Percentiles rank a stretch among this genome's conserved stretches.
phyloP scores from a whole-genome alignment of 2,888 invertebrate genomes.

The Tenodera sinensis region DNA sequence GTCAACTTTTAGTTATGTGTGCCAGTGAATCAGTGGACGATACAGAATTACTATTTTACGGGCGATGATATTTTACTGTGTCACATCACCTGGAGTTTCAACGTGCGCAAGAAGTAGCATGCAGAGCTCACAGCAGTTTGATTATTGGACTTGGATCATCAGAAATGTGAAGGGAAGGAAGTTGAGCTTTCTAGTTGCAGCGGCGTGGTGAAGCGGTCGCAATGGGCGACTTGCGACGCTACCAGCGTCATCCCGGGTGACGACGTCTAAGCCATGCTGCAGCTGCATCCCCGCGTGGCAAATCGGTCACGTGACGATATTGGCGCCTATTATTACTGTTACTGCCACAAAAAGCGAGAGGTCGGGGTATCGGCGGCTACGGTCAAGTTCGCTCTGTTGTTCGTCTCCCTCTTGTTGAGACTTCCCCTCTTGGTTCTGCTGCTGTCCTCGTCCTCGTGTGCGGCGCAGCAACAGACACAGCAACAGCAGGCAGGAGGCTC shows the following conservation, averaged over 20 bases:
- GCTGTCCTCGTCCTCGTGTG: background rate
- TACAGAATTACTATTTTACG: background rate
- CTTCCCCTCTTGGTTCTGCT: background rate
- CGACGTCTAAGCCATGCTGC: conserved; percentile 24
- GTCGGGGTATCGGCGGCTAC: background rate
- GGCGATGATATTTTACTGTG: background rate
- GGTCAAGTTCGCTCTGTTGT: background rate
- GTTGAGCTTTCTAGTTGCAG: background rate
- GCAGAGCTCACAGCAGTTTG: background rate
- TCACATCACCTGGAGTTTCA: background rate
- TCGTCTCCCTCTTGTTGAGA: background rate
- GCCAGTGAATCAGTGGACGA: background rate
- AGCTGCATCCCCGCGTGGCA: conserved; percentile 18
- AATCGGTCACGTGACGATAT: conserved; percentile 9
- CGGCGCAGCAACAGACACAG: background rate
- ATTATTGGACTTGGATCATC: background rate
- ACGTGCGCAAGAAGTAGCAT: background rate
- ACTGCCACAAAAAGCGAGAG: background rate
- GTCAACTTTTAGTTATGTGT: background rate
- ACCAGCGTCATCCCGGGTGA: conserved; percentile 24
- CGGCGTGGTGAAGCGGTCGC: conserved; percentile 20
- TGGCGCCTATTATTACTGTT: conserved; percentile 8
- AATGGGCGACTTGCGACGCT: conserved; percentile 21
- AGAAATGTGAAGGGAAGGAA: background rate
- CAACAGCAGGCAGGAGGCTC: background rate